Evolutionary conservation across 2,113 vertebrate species (phyloP).

Genomic region (Albula goreensis): DNA sequence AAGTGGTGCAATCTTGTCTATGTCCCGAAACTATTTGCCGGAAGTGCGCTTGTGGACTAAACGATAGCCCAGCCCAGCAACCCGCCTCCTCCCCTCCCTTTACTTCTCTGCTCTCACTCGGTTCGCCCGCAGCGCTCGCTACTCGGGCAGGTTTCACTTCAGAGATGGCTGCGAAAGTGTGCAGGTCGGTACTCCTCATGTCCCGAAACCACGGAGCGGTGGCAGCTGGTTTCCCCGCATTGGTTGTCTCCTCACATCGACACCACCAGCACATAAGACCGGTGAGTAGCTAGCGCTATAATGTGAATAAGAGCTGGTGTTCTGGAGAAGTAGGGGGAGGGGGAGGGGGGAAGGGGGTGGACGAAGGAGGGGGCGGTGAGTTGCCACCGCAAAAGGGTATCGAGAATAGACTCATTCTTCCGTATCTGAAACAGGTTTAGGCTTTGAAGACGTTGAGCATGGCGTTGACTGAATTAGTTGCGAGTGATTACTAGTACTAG

Average conservation of each 20-base stretch:
- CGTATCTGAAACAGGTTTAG: constrained; percentile 67
- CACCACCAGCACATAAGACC: constrained; percentile 68
- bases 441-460: neutral
- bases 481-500: neutral
- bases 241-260: constrained; percentile 69
- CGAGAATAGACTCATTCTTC: constrained; percentile 26
- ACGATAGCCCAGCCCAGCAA: constrained; percentile 66
- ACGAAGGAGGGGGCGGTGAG: constrained; percentile 27
- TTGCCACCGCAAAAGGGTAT: constrained; percentile 11
- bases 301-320: constrained; percentile 31
- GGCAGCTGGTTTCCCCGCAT: constrained; percentile 67
- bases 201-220: constrained; percentile 72
- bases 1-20: constrained; percentile 53
- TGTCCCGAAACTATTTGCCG: constrained; percentile 29
- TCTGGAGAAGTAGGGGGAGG: constrained; percentile 28
- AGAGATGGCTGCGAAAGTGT: constrained; percentile 81
- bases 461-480: neutral
- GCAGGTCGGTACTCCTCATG: constrained; percentile 73
- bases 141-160: constrained; percentile 66
- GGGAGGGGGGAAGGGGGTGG: constrained; percentile 25
- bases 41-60: constrained; percentile 60
- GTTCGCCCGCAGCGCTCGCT: constrained; percentile 75
- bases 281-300: constrained; percentile 68
- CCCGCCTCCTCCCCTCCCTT: constrained; percentile 63
- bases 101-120: constrained; percentile 60